Percentiles rank a stretch among this genome's conserved stretches.
Conservation (phyloP, 2,113 vertebrate species). For the Noturus placidus region DNA sequence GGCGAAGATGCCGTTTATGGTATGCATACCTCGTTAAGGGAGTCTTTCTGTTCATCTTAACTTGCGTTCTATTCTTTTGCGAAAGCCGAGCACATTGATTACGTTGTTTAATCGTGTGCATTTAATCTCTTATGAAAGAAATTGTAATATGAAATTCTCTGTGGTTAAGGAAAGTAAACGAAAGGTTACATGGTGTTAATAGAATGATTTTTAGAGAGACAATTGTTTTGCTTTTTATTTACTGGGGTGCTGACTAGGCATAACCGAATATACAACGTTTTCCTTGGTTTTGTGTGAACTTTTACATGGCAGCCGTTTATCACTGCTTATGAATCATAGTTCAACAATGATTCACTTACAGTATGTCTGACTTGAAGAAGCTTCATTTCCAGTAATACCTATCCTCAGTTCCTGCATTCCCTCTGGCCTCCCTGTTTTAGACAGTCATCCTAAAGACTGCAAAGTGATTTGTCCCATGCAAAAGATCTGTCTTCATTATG, state of each 20-base stretch:
- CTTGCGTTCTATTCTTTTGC: neutral
- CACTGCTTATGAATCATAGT: neutral
- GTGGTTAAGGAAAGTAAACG: neutral
- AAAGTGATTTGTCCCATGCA: neutral
- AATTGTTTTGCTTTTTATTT: conserved; percentile 10
- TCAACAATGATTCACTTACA: neutral
- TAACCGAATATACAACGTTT: conserved; percentile 4
- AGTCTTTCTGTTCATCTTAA: neutral
- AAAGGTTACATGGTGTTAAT: neutral
- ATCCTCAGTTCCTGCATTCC: conserved; percentile 15
- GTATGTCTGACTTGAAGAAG: conserved; percentile 15
- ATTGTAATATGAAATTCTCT: neutral
- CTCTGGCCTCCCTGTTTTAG: neutral
- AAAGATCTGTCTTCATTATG: conserved; percentile 23
- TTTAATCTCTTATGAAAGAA: neutral
- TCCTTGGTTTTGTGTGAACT: neutral
- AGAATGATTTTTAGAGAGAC: neutral
- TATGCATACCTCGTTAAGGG: neutral
- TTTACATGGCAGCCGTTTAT: neutral
- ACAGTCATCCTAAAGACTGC: neutral
- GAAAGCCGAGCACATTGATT: neutral
- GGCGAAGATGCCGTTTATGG: conserved; percentile 62
- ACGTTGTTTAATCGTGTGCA: neutral
- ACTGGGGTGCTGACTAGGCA: conserved; percentile 2
- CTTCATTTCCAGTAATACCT: conserved; percentile 16